Evolutionary conservation across 2,888 invertebrate genomes (phyloP).

Genomic region (Ecdyonurus torrentis): DNA sequence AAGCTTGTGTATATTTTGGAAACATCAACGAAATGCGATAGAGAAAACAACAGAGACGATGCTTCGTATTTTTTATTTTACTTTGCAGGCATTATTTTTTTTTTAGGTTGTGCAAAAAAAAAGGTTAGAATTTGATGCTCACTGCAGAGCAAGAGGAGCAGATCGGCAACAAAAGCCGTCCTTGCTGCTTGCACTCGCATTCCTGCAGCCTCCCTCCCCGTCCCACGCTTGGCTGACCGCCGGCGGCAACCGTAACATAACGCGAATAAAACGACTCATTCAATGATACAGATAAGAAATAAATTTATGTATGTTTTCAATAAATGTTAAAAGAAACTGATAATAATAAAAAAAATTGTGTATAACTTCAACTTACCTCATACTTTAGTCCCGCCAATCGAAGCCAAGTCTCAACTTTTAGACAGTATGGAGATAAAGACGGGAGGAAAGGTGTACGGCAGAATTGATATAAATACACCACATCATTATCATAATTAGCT

Average conservation of each 20-base stretch:
- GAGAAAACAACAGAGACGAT: too few species aligned
- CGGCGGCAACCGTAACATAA: not conserved
- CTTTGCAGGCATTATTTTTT: too few species aligned
- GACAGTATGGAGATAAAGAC: conserved; percentile 79
- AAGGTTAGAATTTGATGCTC: too few species aligned
- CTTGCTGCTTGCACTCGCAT: not conserved
- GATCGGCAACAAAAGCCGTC: not conserved
- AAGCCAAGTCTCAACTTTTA: conserved; percentile 93
- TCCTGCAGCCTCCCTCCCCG: not conserved
- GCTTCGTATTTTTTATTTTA: too few species aligned
- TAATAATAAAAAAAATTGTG: not conserved
- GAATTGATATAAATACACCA: conserved; percentile 88
- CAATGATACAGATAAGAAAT: not conserved
- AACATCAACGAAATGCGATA: too few species aligned
- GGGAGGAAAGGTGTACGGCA: conserved; percentile 78
- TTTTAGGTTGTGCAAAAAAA: too few species aligned
- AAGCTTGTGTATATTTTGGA: too few species aligned
- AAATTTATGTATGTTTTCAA: too few species aligned
- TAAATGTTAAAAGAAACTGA: not conserved
- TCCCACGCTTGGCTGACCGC: not conserved
- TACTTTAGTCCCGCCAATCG: conserved; percentile 81
- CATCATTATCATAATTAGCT: conserved; percentile 75
- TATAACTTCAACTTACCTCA: conserved; percentile 62
- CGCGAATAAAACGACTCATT: not conserved
- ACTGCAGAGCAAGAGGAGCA: too few species aligned